Evolutionary conservation across 2,797 vertebrate genomes (phyloP).

Genomic region (Coranthus polyacanthus): DNA sequence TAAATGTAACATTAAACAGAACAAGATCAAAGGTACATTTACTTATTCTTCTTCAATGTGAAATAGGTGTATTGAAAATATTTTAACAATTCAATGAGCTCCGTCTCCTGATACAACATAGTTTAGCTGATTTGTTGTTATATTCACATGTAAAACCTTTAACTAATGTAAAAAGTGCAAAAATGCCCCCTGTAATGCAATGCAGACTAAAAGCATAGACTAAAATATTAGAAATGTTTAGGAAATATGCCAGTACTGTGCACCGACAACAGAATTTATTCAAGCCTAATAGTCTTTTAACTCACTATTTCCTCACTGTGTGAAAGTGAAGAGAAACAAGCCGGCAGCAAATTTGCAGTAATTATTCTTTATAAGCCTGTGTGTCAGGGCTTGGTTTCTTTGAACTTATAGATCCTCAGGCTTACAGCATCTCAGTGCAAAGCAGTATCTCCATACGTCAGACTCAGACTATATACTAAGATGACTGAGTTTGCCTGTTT

Average conservation of each 20-base stretch:
- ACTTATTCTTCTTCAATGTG: not conserved
- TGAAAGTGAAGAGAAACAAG: slow-evolving; percentile 29
- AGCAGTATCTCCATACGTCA: slow-evolving; percentile 60
- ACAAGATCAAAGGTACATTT: slow-evolving; percentile 8
- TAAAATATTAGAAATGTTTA: not conserved
- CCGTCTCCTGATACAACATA: not conserved
- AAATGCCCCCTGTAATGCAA: not conserved
- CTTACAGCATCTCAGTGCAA: slow-evolving; percentile 35
- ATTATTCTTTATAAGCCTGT: slow-evolving; percentile 15
- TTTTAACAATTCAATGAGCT: slow-evolving; percentile 5
- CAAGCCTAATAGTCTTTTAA: too few species aligned
- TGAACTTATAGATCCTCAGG: slow-evolving; percentile 61
- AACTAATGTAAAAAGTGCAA: not conserved
- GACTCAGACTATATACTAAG: slow-evolving; percentile 18
- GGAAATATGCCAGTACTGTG: not conserved
- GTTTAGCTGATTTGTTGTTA: not conserved
- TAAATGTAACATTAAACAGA: slow-evolving; percentile 22
- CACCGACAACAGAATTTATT: not conserved
- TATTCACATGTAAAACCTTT: not conserved
- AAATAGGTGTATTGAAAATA: slow-evolving; percentile 4
- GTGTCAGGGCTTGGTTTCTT: slow-evolving; percentile 58
- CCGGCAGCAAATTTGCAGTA: slow-evolving; percentile 35
- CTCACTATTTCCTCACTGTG: slow-evolving; percentile 2
- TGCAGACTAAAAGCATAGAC: not conserved
- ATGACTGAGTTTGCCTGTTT: slow-evolving; percentile 45